Percentiles rank a stretch among this genome's conserved stretches.
Evolutionary conservation across 2,797 vertebrate species (phyloP).

Genomic region (Crenuchus spilurus): DNA sequence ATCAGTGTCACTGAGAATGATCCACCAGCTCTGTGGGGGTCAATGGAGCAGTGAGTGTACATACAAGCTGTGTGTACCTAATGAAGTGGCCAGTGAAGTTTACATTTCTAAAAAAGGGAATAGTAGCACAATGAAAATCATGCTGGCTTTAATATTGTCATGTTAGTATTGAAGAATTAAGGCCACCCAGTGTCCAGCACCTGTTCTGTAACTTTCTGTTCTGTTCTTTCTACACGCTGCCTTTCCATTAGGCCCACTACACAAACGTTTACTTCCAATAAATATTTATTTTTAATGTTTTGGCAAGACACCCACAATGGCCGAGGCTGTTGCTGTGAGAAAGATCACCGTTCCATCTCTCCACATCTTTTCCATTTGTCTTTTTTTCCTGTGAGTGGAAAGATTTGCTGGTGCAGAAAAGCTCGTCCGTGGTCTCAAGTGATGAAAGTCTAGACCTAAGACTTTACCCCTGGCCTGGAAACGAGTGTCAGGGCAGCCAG

Average conservation of each 20-base stretch:
- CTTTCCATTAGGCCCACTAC: not conserved
- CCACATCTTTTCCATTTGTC: not conserved
- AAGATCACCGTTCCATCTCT: not conserved
- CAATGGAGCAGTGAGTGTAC: too few relatives aligned
- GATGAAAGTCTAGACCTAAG: not conserved
- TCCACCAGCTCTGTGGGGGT: too few relatives aligned
- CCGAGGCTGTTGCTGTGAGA: not conserved
- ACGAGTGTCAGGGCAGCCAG: not conserved
- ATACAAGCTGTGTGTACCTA: too few relatives aligned
- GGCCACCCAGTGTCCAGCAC: slow-evolving; percentile 6
- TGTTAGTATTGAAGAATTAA: too few relatives aligned
- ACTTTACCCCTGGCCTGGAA: not conserved
- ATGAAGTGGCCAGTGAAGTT: too few relatives aligned
- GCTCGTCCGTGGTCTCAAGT: not conserved
- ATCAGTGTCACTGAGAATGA: too few relatives aligned
- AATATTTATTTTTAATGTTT: slow-evolving; percentile 11
- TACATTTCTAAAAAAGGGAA: too few relatives aligned
- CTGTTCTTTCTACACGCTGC: not conserved
- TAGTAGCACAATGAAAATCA: too few relatives aligned
- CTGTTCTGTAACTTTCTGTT: not conserved
- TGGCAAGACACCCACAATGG: not conserved
- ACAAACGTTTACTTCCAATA: not conserved
- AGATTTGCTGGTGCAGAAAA: not conserved
- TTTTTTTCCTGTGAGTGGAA: not conserved
- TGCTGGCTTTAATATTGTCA: too few relatives aligned